Evolutionary conservation across 2,888 invertebrate species (phyloP).

Genomic region (Leptopilina myrica): DNA sequence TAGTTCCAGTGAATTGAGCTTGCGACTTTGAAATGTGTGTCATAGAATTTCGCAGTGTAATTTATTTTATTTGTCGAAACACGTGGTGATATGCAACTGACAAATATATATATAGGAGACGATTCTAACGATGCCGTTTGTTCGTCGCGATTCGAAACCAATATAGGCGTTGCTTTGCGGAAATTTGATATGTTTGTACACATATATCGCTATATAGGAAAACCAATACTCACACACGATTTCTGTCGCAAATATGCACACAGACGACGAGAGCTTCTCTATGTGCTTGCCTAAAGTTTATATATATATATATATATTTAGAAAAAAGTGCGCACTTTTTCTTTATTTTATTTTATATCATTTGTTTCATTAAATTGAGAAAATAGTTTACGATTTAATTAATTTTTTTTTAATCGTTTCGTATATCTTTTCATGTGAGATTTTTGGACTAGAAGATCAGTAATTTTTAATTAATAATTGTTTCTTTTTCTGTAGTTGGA

Average conservation of each 20-base stretch:
- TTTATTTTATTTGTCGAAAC: conserved; percentile 19
- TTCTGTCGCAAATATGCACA: conserved; percentile 6
- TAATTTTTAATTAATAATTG: no score
- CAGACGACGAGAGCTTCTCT: conserved; percentile 16
- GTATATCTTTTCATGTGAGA: no score
- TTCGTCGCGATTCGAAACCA: conserved; percentile 65
- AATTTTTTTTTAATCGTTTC: no score
- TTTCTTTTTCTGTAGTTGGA: no score
- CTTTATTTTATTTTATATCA: background rate
- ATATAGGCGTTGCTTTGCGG: conserved; percentile 68
- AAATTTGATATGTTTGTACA: conserved; percentile 70
- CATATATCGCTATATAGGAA: conserved; percentile 41
- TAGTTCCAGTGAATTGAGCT: background rate
- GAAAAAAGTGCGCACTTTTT: background rate
- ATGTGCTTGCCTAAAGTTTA: conserved; percentile 14
- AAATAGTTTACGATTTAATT: no score
- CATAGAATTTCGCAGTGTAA: conserved; percentile 10
- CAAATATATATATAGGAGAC: background rate
- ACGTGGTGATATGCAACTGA: conserved; percentile 19
- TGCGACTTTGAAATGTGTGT: conserved; percentile 19
- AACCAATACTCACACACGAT: conserved; percentile 8
- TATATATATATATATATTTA: no score
- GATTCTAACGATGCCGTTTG: conserved; percentile 33
- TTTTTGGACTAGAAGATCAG: no score
- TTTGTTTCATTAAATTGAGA: no score